Base-by-base conservation (phyloP, 2,113 vertebrate genomes). In the Telmatochromis sp. region DNA sequence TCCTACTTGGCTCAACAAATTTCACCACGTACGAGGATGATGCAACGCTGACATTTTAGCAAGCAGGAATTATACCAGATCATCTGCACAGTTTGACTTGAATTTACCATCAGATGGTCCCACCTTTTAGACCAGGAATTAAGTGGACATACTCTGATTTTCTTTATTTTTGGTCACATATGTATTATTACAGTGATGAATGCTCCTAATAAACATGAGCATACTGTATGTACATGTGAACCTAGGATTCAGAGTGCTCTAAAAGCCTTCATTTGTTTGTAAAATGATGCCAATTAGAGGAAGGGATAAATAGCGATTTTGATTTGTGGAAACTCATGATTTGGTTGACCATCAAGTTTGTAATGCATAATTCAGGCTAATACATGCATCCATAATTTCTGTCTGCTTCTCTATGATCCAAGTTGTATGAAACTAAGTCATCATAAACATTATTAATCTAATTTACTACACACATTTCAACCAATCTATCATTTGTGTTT, bases 11-110 rank as follows among this genome's bases (percentile, higher is more conserved):
- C 92, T 93, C 58, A 63, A 91, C 71, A 80, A 81, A 90, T 91
- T 85, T 88, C 84, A 88, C 89, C 89, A 91, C 79, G 28, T 86
- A 90, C 3, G n/a, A 89, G 26, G 82, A 89, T 93, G 94, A 96
- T 93, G 94, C 89, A 95, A 94, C 83, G 3, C 81, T 89, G 88
- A 94, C 92, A 91, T 87, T 95, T 93, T 65, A 86, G 58, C 50
- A 53, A 86, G 86, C 87, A 89, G 86, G 75, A 80, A 86, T 93
- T 87, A 87, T 55, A 86, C 28, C 58, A 83, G 58, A 82, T 89
- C 57, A 80, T 83, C 79, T 79, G 53, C 82, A 89, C 81, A 85
- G 53, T 90, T 86, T 82, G 50, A 84, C 80, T 45, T 42, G 13
- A 53, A 47, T 85, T 75, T 45, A 53, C 6, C 21, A 26, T 60